Evolutionary conservation across 2,797 vertebrate species (phyloP).

Genomic region (Gymnoscopelus microlampas): DNA sequence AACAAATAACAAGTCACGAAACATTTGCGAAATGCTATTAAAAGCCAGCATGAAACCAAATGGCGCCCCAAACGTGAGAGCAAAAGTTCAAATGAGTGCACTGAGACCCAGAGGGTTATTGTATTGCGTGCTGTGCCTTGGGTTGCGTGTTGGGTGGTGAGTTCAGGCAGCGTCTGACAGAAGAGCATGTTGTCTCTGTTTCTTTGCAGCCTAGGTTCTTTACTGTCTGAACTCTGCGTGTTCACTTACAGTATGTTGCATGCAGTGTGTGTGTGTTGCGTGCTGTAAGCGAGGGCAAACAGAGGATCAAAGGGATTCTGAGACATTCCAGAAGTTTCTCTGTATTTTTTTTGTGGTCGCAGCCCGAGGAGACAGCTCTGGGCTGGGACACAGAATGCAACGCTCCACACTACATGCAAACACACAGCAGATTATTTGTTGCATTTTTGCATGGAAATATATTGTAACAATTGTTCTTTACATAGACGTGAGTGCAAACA

Average conservation of each 20-base stretch:
- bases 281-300: slow-evolving; percentile 36
- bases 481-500: too few species aligned
- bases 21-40: too few species aligned
- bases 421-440: not conserved
- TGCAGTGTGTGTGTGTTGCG: slow-evolving; percentile 34
- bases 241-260: not conserved
- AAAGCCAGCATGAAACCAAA: too few species aligned
- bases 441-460: too few species aligned
- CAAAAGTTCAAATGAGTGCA: too few species aligned
- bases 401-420: slow-evolving; percentile 28
- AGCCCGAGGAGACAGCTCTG: slow-evolving; percentile 52
- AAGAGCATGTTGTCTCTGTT: too few species aligned
- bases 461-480: too few species aligned
- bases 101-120: too few species aligned
- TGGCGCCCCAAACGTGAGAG: too few species aligned
- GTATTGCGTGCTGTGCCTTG: too few species aligned
- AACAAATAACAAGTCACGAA: too few species aligned
- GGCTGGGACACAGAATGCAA: slow-evolving; percentile 10
- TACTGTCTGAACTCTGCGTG: not conserved
- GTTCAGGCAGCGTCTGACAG: not conserved
- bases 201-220: not conserved
- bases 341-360: slow-evolving; percentile 56
- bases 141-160: too few species aligned
- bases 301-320: slow-evolving; percentile 41
- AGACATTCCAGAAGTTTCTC: slow-evolving; percentile 57